Evolutionary conservation across 2,888 invertebrate genomes (phyloP), one percentile per base, ranked within the genome.

Genomic region (Micropterix aruncella): DNA sequence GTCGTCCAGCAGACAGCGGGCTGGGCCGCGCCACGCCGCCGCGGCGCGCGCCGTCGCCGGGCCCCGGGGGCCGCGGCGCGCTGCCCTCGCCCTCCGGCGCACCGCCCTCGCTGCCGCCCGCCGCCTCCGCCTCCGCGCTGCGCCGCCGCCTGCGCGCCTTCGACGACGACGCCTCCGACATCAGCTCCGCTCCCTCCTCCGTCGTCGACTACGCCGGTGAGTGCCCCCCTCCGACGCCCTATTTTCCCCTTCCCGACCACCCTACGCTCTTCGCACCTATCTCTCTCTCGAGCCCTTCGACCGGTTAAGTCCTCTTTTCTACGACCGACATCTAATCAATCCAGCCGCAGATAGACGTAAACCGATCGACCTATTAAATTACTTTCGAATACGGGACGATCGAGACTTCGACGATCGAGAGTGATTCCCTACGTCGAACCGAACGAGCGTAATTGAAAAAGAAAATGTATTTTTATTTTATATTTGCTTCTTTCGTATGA

Each of bases 1-100:
- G n/a, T n/a, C n/a, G n/a, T n/a, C n/a, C 80, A 66, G 79, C 84
- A 65, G 89, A 89, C 74, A 87, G 87, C 54, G 90, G 89, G 51
- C 72, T 89, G 65, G 90, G 90, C 40, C 77, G 88, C 56, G 86
- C 88, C 42, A 90, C 91, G 45, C 90, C 90, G 45, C 89, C 90
- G 42, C 75, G 90, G 51, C 79, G 90, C 58, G 88, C 88, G 38
- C 85, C 89, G 44, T 89, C 89, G 51, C 89, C 89, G 17, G 88
- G 86, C 45, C 79, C 85, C 77, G 78, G 87, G 59, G 88, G 86
- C 45, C 79, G 85, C 77, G 78, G 87, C 59, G 80, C 86, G 65
- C 75, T 87, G 56, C 81, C 82, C 54, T 86, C 87, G 50, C 88
- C 88, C 37, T 82, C 82, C 41, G 83, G 85, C 48, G 88, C 88